Evolutionary conservation across 1,140 invertebrate genomes (phyloP), one percentile per base, ranked within the genome.

Genomic region (Panulirus ornatus): DNA sequence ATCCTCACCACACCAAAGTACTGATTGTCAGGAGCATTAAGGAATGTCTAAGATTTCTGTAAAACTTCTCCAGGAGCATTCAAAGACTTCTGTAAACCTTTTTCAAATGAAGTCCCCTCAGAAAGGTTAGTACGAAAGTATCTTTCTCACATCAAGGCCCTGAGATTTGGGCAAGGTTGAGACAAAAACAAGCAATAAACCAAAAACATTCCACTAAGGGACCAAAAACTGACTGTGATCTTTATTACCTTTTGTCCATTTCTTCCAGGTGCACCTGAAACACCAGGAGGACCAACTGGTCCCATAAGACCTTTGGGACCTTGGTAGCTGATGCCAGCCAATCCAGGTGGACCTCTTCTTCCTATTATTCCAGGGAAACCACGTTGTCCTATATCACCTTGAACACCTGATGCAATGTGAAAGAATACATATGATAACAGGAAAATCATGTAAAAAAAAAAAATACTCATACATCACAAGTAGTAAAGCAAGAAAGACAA

Each of bases 261-360:
- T 58, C 34, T 79, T 34, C 85, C 85, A 6, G 34, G 40, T 70
- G 40, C 14, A 6, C 85, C 85, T 44, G 38, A 16, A 2, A 34
- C 22, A 8, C 85, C 85, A 30, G n/a, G 51, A 8, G 54, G 42
- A 63, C 85, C 85, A 66, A 79, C 14, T 27, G 51, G 51, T 0
- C 85, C 85, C 0, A 42, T 11, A 19, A 47, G 85, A 44, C 85
- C 85, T 47, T 88, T 88, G 54, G 85, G 51, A 9, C 85, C 85
- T 38, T 34, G 3, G 40, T 79, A 79, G 75, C 44, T 79, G 38
- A 70, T 78, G n/a, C 85, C 85, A 1, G 75, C 51, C 42, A 88
- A 22, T 79, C 85, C 85, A 38, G 85, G 85, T n/a, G 30, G 19
- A 0, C 85, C 85, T 16, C 8, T 14, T 42, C 1, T 0, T 66